Evolutionary conservation across 2,888 invertebrate species (phyloP).

Genomic region (Andricus quercusramuli): DNA sequence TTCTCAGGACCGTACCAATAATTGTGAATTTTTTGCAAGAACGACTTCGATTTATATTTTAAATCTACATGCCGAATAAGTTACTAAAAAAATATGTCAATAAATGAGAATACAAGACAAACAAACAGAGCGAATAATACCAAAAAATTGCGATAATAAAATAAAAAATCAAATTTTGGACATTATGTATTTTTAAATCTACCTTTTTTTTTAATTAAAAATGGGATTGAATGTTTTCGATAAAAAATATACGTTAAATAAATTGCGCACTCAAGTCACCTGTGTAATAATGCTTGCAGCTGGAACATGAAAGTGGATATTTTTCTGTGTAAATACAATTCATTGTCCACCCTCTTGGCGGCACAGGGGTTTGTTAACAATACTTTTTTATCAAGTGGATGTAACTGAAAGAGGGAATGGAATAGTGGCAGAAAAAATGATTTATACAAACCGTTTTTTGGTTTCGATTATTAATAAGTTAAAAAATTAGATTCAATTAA

Average conservation of each 20-base stretch:
- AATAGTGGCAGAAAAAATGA: too few relatives aligned
- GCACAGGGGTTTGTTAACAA: too few relatives aligned
- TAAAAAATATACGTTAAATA: neutral
- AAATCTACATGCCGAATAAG: neutral
- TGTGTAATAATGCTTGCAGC: neutral
- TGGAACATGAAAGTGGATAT: neutral
- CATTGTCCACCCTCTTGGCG: neutral
- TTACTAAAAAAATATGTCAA: neutral
- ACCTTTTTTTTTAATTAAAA: too few relatives aligned
- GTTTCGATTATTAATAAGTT: too few relatives aligned
- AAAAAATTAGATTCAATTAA: too few relatives aligned
- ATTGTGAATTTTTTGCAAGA: neutral
- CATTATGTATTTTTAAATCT: too few relatives aligned
- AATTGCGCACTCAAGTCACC: neutral
- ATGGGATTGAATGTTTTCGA: neutral
- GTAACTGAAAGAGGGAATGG: too few relatives aligned
- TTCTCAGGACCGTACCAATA: constrained; percentile 6
- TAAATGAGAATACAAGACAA: neutral
- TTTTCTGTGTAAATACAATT: neutral
- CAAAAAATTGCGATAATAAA: neutral
- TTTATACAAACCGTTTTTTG: too few relatives aligned
- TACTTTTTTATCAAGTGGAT: too few relatives aligned
- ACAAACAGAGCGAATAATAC: neutral
- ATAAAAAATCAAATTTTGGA: neutral
- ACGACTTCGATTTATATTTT: neutral